Conservation (phyloP, 2,113 vertebrate species). For the Trinectes maculatus region DNA sequence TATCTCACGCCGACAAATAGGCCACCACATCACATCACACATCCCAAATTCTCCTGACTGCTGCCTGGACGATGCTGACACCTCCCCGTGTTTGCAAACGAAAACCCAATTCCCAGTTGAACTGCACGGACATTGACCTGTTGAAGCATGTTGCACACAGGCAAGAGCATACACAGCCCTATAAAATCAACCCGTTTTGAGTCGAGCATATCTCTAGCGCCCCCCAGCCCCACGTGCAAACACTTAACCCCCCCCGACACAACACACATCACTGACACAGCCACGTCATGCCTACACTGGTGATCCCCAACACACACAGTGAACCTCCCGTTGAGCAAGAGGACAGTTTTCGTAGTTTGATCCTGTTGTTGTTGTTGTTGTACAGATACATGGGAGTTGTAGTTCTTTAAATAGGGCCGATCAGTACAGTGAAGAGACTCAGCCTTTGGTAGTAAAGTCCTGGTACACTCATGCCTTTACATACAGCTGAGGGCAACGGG, state of each 20-base stretch:
- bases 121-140: conserved; percentile 47
- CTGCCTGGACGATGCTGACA: conserved; percentile 35
- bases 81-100: conserved; percentile 36
- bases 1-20: conserved; percentile 27
- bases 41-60: not conserved
- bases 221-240: conserved; percentile 6
- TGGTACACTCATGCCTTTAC: conserved; percentile 62
- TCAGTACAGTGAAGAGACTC: conserved; percentile 55
- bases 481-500: conserved; percentile 63
- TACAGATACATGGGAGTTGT: conserved; percentile 62
- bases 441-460: conserved; percentile 65
- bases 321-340: conserved; percentile 42
- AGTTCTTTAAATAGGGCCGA: conserved; percentile 57
- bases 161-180: conserved; percentile 37
- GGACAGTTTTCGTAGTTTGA: conserved; percentile 37
- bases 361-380: conserved; percentile 47
- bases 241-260: conserved; percentile 3
- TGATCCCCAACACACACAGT: conserved; percentile 33
- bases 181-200: conserved; percentile 36
- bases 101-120: conserved; percentile 39
- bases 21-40: conserved; percentile 5
- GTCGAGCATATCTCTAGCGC: conserved; percentile 19
- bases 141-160: conserved; percentile 47
- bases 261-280: conserved; percentile 43
- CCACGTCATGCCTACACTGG: conserved; percentile 50